Percentiles rank a stretch among this genome's conserved stretches.
Conservation (phyloP, 2,797 vertebrate genomes). For the Champsocephalus gunnari region DNA sequence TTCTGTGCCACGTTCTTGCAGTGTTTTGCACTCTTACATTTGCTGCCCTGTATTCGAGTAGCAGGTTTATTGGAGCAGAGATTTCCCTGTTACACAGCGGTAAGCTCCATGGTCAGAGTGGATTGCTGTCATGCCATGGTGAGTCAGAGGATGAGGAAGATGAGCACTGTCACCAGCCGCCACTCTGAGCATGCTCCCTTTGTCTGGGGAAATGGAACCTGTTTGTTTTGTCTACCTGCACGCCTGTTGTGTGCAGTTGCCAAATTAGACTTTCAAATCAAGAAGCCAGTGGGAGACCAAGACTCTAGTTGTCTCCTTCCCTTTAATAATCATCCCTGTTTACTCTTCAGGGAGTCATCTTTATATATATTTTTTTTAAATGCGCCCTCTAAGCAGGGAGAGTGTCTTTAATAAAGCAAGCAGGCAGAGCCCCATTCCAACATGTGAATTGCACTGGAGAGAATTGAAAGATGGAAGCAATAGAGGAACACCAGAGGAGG, state of each 20-base stretch:
- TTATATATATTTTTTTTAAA: conserved; percentile 83
- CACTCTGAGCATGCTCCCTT: conserved; percentile 79
- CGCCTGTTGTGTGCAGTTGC: conserved; percentile 84
- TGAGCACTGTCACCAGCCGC: conserved; percentile 76
- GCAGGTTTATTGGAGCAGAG: conserved; percentile 59
- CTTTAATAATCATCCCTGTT: conserved; percentile 89
- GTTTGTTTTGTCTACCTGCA: conserved; percentile 87
- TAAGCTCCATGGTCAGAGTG: conserved; percentile 66
- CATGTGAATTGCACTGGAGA: conserved; percentile 82
- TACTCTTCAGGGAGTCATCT: conserved; percentile 88
- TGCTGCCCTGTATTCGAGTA: conserved; percentile 41
- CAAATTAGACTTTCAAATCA: conserved; percentile 90
- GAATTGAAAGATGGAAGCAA: conserved; percentile 82
- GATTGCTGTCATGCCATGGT: conserved; percentile 73
- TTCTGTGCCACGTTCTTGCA: conserved; percentile 19
- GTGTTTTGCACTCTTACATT: conserved; percentile 53
- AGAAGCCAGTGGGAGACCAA: conserved; percentile 84
- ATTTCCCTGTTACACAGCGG: conserved; percentile 71
- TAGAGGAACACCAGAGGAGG: conserved; percentile 77
- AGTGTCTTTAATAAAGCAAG: conserved; percentile 85
- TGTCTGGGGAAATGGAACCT: conserved; percentile 77
- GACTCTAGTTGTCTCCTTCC: conserved; percentile 83
- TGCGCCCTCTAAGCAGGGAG: conserved; percentile 80
- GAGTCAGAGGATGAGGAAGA: conserved; percentile 67
- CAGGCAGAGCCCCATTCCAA: conserved; percentile 77